Evolutionary conservation across 2,797 vertebrate genomes (phyloP).

Genomic region (Momotus momota): DNA sequence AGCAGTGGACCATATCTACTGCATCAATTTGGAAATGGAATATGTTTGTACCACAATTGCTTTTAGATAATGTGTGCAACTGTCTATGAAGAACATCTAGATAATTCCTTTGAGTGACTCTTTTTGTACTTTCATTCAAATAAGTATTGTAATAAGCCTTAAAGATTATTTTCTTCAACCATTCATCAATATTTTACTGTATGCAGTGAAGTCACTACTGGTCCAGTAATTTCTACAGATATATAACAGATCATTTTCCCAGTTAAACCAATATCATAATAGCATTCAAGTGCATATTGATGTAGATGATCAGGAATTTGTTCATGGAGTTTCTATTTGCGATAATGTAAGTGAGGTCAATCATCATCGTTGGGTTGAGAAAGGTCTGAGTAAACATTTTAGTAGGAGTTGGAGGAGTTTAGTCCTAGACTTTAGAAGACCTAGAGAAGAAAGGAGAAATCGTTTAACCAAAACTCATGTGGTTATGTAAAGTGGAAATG

Average conservation of each 20-base stretch:
- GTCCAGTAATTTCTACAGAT: constrained; percentile 31
- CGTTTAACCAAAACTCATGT: background rate
- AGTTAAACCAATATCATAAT: background rate
- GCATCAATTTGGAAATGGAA: constrained; percentile 62
- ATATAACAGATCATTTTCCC: background rate
- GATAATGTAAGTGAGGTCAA: background rate
- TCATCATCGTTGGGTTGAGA: background rate
- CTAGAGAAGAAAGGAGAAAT: background rate
- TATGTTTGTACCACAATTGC: constrained; percentile 31
- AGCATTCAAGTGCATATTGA: background rate
- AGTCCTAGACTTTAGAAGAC: background rate
- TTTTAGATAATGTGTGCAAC: constrained; percentile 74
- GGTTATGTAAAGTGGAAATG: background rate
- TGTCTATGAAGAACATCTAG: constrained; percentile 71
- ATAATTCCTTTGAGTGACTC: constrained; percentile 53
- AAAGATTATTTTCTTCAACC: constrained; percentile 58
- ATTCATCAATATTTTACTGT: constrained; percentile 61
- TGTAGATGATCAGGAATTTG: background rate
- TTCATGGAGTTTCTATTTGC: background rate
- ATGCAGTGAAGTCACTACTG: constrained; percentile 2
- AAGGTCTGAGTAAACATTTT: background rate
- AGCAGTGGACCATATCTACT: constrained; percentile 51
- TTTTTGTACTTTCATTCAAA: constrained; percentile 64
- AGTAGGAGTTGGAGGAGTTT: rapidly evolving
- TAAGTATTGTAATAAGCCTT: constrained; percentile 43